phyloP scores from a whole-genome alignment of 2,888 invertebrate genomes.

The Hydrotaea cyrtoneurina region DNA sequence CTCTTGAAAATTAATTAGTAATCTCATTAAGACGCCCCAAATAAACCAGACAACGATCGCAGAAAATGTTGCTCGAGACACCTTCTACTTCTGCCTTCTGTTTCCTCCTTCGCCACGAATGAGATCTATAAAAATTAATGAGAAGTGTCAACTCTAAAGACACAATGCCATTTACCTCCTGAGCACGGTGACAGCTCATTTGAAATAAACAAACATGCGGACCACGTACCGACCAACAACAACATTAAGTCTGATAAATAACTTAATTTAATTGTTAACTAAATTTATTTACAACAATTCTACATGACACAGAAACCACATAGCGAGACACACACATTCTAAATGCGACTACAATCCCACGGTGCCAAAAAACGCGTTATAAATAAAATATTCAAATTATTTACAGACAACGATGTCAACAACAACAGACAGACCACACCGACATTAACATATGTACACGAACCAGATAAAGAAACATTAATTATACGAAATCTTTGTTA shows the following conservation, averaged over 20 bases:
- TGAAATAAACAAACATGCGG: slow-evolving; percentile 50
- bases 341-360: slow-evolving; percentile 42
- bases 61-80: too few relatives aligned
- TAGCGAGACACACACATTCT: too few relatives aligned
- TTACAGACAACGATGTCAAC: slow-evolving; percentile 2
- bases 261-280: slow-evolving; percentile 66
- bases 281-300: slow-evolving; percentile 44
- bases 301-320: background rate
- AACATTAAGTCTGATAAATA: slow-evolving; percentile 57
- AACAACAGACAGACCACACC: slow-evolving; percentile 6
- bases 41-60: slow-evolving; percentile 4
- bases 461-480: background rate
- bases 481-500: slow-evolving; percentile 30
- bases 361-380: slow-evolving; percentile 54
- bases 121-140: slow-evolving; percentile 60
- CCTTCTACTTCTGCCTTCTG: background rate
- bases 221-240: background rate
- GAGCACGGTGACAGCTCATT: slow-evolving; percentile 57
- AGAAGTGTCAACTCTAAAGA: slow-evolving; percentile 56
- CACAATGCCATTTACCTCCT: slow-evolving; percentile 61
- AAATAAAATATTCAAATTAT: slow-evolving; percentile 38
- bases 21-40: slow-evolving; percentile 25
- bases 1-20: slow-evolving; percentile 45
- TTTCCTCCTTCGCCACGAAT: background rate
- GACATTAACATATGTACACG: slow-evolving; percentile 32